Percentiles rank a stretch among this genome's conserved stretches.
phyloP scores from a whole-genome alignment of 2,888 invertebrate species.

The Macaria liturata region DNA sequence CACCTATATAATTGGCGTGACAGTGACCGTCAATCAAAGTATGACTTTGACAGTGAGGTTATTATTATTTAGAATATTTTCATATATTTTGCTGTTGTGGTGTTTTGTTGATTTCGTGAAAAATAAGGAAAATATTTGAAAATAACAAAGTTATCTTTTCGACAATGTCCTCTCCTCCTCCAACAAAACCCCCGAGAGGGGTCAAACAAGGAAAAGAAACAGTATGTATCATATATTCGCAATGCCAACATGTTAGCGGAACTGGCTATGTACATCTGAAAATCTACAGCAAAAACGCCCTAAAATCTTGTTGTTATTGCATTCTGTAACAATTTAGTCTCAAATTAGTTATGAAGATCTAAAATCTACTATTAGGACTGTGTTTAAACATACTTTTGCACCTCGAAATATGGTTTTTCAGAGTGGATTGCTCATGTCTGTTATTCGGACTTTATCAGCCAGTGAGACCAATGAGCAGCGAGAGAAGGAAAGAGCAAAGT shows the following conservation, averaged over 20 bases:
- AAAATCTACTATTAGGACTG: too few relatives aligned
- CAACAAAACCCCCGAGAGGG: conserved; percentile 93
- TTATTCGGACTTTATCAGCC: conserved; percentile 96
- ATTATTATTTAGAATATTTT: too few relatives aligned
- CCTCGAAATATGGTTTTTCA: conserved; percentile 47
- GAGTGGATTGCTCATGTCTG: conserved; percentile 96
- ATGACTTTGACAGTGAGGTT: too few relatives aligned
- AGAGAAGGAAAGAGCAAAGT: conserved; percentile 95
- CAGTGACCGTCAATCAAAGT: too few relatives aligned
- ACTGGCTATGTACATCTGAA: neutral
- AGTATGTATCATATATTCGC: conserved; percentile 72
- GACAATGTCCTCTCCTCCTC: conserved; percentile 86
- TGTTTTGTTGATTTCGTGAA: conserved; percentile 11
- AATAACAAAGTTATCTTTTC: conserved; percentile 21
- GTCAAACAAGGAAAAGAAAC: conserved; percentile 94
- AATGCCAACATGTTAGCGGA: conserved; percentile 17
- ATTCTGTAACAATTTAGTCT: too few relatives aligned
- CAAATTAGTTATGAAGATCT: too few relatives aligned
- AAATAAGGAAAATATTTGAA: conserved; percentile 29
- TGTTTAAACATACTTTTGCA: too few relatives aligned
- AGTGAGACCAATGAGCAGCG: conserved; percentile 97
- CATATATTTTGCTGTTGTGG: too few relatives aligned
- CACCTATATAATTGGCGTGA: too few relatives aligned
- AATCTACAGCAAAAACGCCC: too few relatives aligned
- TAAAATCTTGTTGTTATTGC: too few relatives aligned